A percentile compares a stretch with the other conserved stretches of the same genome.
These are phyloP conservation scores for Zhuqinia jingwanae DNA, from an alignment of 2,888 invertebrate genomes.

Conservation along the genomic window DNA sequence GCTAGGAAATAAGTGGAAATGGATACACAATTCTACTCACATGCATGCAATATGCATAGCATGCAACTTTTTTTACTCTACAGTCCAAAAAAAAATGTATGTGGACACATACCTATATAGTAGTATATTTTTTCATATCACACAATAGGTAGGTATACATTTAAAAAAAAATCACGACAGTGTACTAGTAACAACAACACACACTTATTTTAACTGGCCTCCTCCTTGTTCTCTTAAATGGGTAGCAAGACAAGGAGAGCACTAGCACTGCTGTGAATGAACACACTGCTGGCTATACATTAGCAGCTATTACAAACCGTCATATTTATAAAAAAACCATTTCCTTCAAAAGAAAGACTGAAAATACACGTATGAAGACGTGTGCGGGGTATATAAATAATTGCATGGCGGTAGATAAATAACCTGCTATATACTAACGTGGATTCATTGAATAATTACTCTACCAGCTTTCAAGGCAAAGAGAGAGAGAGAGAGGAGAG, in stretches of 20 bases:
- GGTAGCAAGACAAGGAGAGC: constrained; percentile 29
- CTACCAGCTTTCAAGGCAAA: too few species aligned
- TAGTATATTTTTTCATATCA: constrained; percentile 17
- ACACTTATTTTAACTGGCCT: not conserved
- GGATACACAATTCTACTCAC: not conserved
- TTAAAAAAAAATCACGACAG: not conserved
- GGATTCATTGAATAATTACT: too few species aligned
- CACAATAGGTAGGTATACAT: too few species aligned
- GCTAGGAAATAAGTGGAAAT: constrained; percentile 9
- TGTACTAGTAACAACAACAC: not conserved
- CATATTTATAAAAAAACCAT: constrained; percentile 56
- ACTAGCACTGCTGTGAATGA: not conserved
- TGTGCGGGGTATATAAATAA: too few species aligned
- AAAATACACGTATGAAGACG: not conserved
- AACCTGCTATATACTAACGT: too few species aligned
- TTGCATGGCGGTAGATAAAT: too few species aligned
- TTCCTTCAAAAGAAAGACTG: constrained; percentile 13
- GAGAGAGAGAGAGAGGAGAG: too few species aligned
- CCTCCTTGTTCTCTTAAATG: constrained; percentile 22
- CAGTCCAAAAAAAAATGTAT: too few species aligned
- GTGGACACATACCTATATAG: too few species aligned
- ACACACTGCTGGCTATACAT: constrained; percentile 54
- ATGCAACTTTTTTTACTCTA: not conserved
- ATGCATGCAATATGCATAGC: constrained; percentile 17
- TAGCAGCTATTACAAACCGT: constrained; percentile 52